Evolutionary conservation across 2,888 invertebrate species (phyloP).

Genomic region (Athripsodes cinereus): DNA sequence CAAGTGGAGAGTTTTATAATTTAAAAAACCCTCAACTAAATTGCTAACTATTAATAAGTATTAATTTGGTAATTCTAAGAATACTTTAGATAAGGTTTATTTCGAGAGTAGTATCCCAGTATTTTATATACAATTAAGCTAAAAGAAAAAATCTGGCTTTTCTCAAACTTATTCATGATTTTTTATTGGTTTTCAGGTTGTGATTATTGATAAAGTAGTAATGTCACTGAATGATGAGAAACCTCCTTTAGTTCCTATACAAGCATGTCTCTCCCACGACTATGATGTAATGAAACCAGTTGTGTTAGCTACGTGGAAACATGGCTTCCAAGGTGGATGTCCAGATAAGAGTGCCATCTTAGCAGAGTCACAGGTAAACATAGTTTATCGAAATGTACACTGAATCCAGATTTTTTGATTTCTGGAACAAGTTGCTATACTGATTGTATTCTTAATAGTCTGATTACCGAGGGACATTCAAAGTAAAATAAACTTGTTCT

Average conservation of each 20-base stretch:
- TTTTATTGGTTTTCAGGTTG: slow-evolving; percentile 54
- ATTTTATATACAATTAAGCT: too few relatives aligned
- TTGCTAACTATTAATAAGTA: too few relatives aligned
- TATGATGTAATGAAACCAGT: slow-evolving; percentile 92
- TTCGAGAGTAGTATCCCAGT: too few relatives aligned
- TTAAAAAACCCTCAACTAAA: too few relatives aligned
- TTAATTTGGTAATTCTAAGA: too few relatives aligned
- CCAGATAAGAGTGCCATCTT: slow-evolving; percentile 86
- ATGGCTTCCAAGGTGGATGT: slow-evolving; percentile 92
- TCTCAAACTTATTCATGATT: background rate
- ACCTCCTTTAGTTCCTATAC: slow-evolving; percentile 55
- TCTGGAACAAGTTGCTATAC: too few relatives aligned
- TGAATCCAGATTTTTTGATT: too few relatives aligned
- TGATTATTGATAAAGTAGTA: slow-evolving; percentile 82
- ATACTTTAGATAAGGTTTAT: too few relatives aligned
- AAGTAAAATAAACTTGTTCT: too few relatives aligned
- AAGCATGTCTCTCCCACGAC: slow-evolving; percentile 82
- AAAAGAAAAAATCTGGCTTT: background rate
- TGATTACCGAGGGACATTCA: too few relatives aligned
- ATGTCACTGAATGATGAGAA: slow-evolving; percentile 82
- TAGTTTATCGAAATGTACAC: background rate
- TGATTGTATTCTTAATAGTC: too few relatives aligned
- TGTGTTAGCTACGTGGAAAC: slow-evolving; percentile 90
- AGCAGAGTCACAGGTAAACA: slow-evolving; percentile 73
- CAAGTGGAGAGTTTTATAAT: too few relatives aligned